phyloP scores from a whole-genome alignment of 2,888 invertebrate genomes.

The Orthosia gothica region DNA sequence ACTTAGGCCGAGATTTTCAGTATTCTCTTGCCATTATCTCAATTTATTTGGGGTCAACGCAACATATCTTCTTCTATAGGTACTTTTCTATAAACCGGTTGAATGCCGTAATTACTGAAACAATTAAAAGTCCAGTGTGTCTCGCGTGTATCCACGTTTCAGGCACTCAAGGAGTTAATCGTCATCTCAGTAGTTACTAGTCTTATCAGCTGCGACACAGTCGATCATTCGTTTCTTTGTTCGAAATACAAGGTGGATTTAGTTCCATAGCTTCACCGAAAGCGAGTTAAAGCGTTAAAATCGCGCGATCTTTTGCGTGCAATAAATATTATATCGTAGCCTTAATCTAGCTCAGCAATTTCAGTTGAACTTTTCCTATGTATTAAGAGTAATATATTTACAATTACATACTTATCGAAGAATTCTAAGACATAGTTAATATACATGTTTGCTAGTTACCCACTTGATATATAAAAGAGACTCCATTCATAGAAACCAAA shows the following conservation, averaged over 20 bases:
- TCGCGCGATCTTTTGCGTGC: not conserved
- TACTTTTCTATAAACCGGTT: too few relatives aligned
- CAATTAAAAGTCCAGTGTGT: too few relatives aligned
- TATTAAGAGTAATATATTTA: not conserved
- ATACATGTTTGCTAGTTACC: constrained; percentile 3
- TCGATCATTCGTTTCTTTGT: not conserved
- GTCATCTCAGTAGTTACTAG: not conserved
- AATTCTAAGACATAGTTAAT: constrained; percentile 5
- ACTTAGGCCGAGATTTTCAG: too few relatives aligned
- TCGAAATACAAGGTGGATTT: not conserved
- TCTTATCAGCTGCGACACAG: not conserved
- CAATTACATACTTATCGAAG: not conserved
- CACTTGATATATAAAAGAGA: constrained; percentile 3
- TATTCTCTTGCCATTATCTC: not conserved
- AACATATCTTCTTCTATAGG: not conserved
- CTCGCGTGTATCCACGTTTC: too few relatives aligned
- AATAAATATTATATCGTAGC: not conserved
- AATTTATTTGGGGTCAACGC: not conserved
- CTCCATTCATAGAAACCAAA: constrained; percentile 7
- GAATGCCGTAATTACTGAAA: too few relatives aligned
- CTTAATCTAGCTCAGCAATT: not conserved
- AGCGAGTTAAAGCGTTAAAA: not conserved
- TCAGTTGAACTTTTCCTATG: not conserved
- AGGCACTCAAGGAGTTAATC: too few relatives aligned
- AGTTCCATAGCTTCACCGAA: not conserved